phyloP scores from a whole-genome alignment of 2,113 vertebrate genomes.

The Butastur rufipennis region DNA sequence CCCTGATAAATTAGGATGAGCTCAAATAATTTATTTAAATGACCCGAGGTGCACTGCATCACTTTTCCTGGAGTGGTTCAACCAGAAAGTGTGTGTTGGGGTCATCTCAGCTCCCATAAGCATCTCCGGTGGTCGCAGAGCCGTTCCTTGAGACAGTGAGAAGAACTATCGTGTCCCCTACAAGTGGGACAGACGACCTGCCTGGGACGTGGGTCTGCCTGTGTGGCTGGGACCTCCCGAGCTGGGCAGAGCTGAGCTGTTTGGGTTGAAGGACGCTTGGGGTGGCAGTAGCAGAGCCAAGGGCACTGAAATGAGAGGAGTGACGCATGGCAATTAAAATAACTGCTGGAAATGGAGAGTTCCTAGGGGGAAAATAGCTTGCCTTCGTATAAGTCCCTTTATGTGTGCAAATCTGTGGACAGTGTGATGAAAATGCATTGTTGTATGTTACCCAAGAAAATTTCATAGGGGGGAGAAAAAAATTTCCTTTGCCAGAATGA shows the following conservation, averaged over 20 bases:
- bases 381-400: background rate
- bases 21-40: background rate
- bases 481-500: background rate
- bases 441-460: background rate
- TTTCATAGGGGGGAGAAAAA: background rate
- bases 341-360: background rate
- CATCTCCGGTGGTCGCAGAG: background rate
- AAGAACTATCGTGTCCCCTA: background rate
- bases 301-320: background rate
- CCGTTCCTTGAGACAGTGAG: background rate
- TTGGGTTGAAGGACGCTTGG: background rate
- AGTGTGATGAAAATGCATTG: background rate
- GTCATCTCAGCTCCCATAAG: background rate
- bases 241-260: background rate
- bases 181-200: background rate
- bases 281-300: background rate
- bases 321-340: background rate
- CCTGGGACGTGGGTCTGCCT: accelerated
- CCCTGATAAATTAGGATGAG: accelerated
- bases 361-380: background rate
- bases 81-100: background rate
- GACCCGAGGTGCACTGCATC: accelerated
- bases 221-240: background rate
- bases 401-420: background rate
- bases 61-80: background rate